phyloP scores from a whole-genome alignment of 1,140 invertebrate species.

The Lepidostoma basale region DNA sequence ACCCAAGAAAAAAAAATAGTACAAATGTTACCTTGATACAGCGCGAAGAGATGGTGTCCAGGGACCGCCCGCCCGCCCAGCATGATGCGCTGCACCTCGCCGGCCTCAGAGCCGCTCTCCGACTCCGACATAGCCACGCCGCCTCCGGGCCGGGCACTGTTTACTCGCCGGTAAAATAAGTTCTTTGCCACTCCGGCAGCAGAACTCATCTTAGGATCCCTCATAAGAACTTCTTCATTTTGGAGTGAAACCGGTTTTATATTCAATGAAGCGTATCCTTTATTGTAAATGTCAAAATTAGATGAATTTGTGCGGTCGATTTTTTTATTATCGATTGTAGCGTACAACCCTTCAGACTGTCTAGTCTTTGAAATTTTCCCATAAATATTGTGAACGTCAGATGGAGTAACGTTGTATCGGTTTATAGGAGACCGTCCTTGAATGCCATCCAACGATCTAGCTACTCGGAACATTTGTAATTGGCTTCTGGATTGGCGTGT shows the following conservation, averaged over 20 bases:
- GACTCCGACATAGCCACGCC: constrained; percentile 57
- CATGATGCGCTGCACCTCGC: constrained; percentile 68
- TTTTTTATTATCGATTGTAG: constrained; percentile 6
- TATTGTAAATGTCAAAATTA: too few relatives aligned
- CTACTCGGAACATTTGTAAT: not conserved
- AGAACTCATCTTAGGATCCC: not conserved
- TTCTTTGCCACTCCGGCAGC: constrained; percentile 1
- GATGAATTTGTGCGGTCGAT: not conserved
- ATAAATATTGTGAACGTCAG: constrained; percentile 2
- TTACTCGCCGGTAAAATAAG: not conserved
- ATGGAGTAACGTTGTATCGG: not conserved
- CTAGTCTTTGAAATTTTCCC: constrained; percentile 18
- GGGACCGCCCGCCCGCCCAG: constrained; percentile 50
- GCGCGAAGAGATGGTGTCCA: not conserved
- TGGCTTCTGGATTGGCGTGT: not conserved
- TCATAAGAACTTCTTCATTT: not conserved
- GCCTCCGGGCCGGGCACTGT: constrained; percentile 47
- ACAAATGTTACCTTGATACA: not conserved
- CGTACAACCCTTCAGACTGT: constrained; percentile 4
- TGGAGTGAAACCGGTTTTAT: not conserved
- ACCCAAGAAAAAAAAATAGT: too few relatives aligned
- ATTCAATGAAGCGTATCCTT: too few relatives aligned
- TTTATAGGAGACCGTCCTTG: not conserved
- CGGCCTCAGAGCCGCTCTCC: constrained; percentile 69
- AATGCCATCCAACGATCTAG: not conserved